Evolutionary conservation across 1,140 invertebrate species (phyloP).

Genomic region (Aphidius ervi): DNA sequence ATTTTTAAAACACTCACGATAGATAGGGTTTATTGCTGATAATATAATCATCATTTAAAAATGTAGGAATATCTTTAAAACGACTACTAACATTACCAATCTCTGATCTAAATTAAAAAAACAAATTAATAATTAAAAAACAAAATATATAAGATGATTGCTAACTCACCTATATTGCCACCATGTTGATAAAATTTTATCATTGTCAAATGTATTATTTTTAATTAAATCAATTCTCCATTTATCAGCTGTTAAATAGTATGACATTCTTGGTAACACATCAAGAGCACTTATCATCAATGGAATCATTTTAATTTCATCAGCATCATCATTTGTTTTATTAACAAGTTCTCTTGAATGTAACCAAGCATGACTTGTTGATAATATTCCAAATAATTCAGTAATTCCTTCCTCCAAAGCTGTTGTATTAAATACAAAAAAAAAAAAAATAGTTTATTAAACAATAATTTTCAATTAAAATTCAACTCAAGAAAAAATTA

Average conservation of each 20-base stretch:
- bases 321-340: conserved; percentile 22
- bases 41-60: conserved; percentile 56
- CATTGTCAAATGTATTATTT: conserved; percentile 41
- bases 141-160: conserved; percentile 21
- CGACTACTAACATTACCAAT: conserved; percentile 32
- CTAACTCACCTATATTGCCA: conserved; percentile 51
- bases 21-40: conserved; percentile 58
- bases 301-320: conserved; percentile 34
- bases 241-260: conserved; percentile 57
- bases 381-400: conserved; percentile 41
- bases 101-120: conserved; percentile 28
- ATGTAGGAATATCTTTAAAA: conserved; percentile 34
- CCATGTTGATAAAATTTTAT: conserved; percentile 39
- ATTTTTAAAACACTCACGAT: conserved; percentile 43
- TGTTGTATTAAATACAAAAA: conserved; percentile 17
- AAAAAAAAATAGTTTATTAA: conserved; percentile 9
- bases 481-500: too few species aligned
- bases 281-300: conserved; percentile 42
- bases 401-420: conserved; percentile 39
- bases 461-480: too few species aligned
- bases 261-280: conserved; percentile 51
- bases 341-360: conserved; percentile 29
- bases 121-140: conserved; percentile 1
- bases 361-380: conserved; percentile 41
- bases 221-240: conserved; percentile 58